Evolutionary conservation across 2,888 invertebrate species (phyloP), one percentile per base, ranked within the genome.

Genomic region (Oscheius myriophilus): DNA sequence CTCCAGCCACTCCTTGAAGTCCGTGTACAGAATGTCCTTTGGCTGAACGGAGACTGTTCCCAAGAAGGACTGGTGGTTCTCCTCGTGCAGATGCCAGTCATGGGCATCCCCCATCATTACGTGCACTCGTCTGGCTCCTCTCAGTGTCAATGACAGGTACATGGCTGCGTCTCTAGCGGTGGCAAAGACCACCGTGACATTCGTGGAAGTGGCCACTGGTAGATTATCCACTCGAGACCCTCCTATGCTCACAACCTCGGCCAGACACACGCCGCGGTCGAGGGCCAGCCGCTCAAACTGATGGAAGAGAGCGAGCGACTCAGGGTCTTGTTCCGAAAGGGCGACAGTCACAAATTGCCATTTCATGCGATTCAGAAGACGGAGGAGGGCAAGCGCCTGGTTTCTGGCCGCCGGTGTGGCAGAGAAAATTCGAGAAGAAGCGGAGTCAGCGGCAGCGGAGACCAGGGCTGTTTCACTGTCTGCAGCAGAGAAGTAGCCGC

Each of bases 101-200:
- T 85, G 84, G 45, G 85, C 80, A 39, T 86, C 85, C 46, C 85
- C 85, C 61, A 86, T 73, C 72, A 84, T 71, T 9, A 85, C 72
- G 65, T 83, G 81, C 14, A 85, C 72, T 57, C 66, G 16, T 49
- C 49, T 18, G 14, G 57, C 21, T 18, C 52, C 51, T 23, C 67
- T 33, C 49, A 61, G 25, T 0, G 59, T 67, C 4, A 69, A 52
- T 12, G 69, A 53, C 11, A 75, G 52, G 49, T 74, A 78, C 14
- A 72, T 64, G 9, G 76, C 78, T 16, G 78, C 73, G 41, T 80
- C 77, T 18, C 74, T 65, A 11, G 81, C 78, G 9, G 77, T 81
- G 1, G 79, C 74, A 55, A 81, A 81, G 3, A 78, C 74, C 21
- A 86, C 73, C 0, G 83, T 83, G 18, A 86, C 82, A 68, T 83